Conservation (phyloP, 1,140 invertebrate species). For the Tribolium castaneum region DNA sequence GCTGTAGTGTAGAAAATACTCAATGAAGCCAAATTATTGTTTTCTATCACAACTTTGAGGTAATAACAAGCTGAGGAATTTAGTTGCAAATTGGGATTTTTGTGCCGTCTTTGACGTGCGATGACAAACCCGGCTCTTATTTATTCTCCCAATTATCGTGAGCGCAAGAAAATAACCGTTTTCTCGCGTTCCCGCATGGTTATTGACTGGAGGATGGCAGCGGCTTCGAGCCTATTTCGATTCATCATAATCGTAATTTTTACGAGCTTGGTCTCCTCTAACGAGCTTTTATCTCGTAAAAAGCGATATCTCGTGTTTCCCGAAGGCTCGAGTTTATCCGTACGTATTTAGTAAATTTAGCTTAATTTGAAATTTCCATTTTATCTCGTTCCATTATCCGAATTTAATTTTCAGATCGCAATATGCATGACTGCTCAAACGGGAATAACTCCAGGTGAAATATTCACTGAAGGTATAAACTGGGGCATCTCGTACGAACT, state of each 20-base stretch:
- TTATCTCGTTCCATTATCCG: conserved; percentile 4
- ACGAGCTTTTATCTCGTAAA: conserved; percentile 66
- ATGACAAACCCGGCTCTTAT: background rate
- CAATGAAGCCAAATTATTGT: too few species aligned
- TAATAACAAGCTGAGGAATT: background rate
- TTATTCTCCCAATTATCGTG: background rate
- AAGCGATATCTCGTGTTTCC: conserved; percentile 81
- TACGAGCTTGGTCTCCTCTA: background rate
- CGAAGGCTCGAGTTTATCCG: conserved; percentile 66
- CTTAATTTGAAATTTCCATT: conserved; percentile 2
- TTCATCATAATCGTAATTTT: background rate
- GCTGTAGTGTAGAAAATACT: too few species aligned
- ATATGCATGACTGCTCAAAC: conserved; percentile 18
- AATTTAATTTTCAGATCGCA: conserved; percentile 28
- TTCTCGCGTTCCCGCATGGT: background rate
- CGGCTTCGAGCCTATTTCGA: background rate
- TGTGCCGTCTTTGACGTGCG: background rate
- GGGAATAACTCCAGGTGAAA: conserved; percentile 36
- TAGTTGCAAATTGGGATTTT: too few species aligned
- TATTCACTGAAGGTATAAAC: conserved; percentile 76
- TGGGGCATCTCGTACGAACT: conserved; percentile 83
- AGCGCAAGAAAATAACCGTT: background rate
- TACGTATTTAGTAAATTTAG: conserved; percentile 23
- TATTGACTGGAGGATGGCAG: background rate
- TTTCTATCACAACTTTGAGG: background rate